These are phyloP conservation scores for Alauda arvensis DNA, from an alignment of 2,797 vertebrate species.

Conservation along the genomic window DNA sequence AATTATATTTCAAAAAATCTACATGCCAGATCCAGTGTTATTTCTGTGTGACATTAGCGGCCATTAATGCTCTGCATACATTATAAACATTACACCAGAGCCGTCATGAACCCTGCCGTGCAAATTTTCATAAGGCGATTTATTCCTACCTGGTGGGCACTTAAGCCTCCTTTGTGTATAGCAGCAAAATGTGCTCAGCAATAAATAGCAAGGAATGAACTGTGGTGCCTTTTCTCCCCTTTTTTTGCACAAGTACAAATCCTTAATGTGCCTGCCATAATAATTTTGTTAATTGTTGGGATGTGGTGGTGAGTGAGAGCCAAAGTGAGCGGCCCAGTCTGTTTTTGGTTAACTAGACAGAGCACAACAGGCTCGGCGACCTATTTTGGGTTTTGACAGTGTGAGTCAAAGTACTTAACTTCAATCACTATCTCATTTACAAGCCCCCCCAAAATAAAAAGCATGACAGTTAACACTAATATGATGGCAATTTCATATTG, in stretches of 20 bases:
- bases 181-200: slow-evolving; percentile 57
- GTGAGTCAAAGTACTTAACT: slow-evolving; percentile 78
- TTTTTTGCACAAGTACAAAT: slow-evolving; percentile 35
- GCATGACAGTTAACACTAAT: slow-evolving; percentile 78
- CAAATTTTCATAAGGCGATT: slow-evolving; percentile 72
- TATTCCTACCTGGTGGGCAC: slow-evolving; percentile 71
- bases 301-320: background rate
- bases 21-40: slow-evolving; percentile 32
- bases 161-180: slow-evolving; percentile 65
- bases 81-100: slow-evolving; percentile 69
- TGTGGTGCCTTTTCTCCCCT: background rate
- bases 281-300: slow-evolving; percentile 5
- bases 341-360: slow-evolving; percentile 75
- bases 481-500: slow-evolving; percentile 87
- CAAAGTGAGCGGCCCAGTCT: slow-evolving; percentile 33
- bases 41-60: slow-evolving; percentile 55
- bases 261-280: background rate
- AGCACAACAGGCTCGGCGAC: slow-evolving; percentile 73
- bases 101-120: slow-evolving; percentile 57
- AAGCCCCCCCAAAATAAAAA: slow-evolving; percentile 71
- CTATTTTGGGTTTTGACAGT: slow-evolving; percentile 76
- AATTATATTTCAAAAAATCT: background rate
- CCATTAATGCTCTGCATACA: slow-evolving; percentile 64
- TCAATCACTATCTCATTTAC: slow-evolving; percentile 81
- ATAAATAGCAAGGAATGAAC: slow-evolving; percentile 58